These are phyloP conservation scores for Nemopilema nomurai DNA, from an alignment of 30 jellyfish, hydroid and myxozoan species.

Conservation along the genomic window DNA sequence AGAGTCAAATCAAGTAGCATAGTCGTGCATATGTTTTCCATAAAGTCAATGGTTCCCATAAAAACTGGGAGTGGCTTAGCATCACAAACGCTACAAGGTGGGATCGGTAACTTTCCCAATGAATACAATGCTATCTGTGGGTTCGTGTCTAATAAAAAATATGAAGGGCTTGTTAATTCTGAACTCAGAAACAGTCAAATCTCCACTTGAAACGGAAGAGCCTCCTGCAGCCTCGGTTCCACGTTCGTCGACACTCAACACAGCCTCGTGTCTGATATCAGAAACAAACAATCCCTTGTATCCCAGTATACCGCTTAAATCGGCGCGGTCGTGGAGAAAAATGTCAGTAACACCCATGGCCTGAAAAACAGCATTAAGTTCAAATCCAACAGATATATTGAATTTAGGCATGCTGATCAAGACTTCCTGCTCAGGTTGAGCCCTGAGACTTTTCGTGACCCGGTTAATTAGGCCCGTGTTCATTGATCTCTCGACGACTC, in stretches of 20 bases:
- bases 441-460: constrained; percentile 6
- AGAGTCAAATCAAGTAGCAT: too few species aligned
- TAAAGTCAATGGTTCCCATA: too few species aligned
- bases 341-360: constrained; percentile 68
- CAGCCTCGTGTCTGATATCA: constrained; percentile 75
- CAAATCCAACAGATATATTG: constrained; percentile 21
- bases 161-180: constrained; percentile 78
- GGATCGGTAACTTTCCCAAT: constrained; percentile 76
- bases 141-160: constrained; percentile 64
- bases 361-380: constrained; percentile 33
- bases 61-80: too few species aligned
- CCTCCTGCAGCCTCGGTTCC: constrained; percentile 96
- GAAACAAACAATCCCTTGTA: constrained; percentile 77
- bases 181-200: constrained; percentile 22
- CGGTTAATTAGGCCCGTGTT: neutral
- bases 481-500: constrained; percentile 35
- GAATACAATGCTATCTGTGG: constrained; percentile 51
- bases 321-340: constrained; percentile 66
- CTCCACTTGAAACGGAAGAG: constrained; percentile 43
- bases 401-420: constrained; percentile 77
- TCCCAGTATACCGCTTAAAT: constrained; percentile 63
- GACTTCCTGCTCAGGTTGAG: neutral
- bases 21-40: too few species aligned
- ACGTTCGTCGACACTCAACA: constrained; percentile 70
- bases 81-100: neutral